Evolutionary conservation across 1,140 invertebrate genomes (phyloP).

Genomic region (Potamilus streckersoni): DNA sequence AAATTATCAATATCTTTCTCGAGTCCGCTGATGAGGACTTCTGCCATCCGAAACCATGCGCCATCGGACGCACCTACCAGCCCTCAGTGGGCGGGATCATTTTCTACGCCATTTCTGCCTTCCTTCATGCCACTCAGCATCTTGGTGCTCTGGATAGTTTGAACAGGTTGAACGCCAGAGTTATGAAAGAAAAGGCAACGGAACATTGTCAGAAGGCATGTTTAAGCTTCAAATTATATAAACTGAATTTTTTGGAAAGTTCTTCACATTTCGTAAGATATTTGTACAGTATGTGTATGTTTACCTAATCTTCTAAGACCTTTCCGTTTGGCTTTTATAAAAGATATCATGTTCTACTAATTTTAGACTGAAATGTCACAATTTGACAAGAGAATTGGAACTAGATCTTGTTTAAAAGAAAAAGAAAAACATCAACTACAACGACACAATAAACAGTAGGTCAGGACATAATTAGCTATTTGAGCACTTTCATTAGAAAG

Average conservation of each 20-base stretch:
- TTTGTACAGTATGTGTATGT: neutral
- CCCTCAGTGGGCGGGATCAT: slow-evolving; percentile 42
- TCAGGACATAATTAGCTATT: no score
- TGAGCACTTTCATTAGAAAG: no score
- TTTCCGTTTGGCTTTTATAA: neutral
- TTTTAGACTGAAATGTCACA: neutral
- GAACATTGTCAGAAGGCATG: slow-evolving; percentile 49
- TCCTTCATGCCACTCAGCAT: slow-evolving; percentile 41
- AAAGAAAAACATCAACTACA: no score
- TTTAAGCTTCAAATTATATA: neutral
- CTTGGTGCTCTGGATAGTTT: slow-evolving; percentile 41
- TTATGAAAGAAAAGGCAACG: slow-evolving; percentile 37
- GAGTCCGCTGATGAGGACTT: slow-evolving; percentile 30
- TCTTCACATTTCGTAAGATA: neutral
- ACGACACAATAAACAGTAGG: no score
- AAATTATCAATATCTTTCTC: slow-evolving; percentile 45
- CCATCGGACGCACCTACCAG: slow-evolving; percentile 57
- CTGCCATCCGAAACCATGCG: slow-evolving; percentile 62
- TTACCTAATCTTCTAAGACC: neutral
- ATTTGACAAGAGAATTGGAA: neutral
- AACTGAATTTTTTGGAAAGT: neutral
- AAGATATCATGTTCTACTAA: neutral
- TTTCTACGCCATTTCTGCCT: slow-evolving; percentile 59
- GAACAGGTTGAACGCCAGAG: slow-evolving; percentile 38
- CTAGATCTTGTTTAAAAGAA: neutral